Base-by-base conservation (phyloP, 1,140 invertebrate species). In the Rhagoletis zephyria region DNA sequence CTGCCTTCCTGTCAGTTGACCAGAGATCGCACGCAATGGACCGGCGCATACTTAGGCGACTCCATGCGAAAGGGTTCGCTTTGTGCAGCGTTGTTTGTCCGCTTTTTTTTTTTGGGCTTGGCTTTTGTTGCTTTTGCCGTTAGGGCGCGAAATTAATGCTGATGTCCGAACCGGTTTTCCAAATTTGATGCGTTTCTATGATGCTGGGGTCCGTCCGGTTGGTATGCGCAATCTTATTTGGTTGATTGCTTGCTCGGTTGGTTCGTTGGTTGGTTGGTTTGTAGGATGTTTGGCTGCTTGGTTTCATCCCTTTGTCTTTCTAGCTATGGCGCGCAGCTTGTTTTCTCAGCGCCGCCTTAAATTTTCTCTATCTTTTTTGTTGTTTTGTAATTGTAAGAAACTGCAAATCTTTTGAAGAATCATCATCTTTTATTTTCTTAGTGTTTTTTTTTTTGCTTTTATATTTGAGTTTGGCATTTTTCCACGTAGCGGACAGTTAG, bases 151-250 rank as follows among this genome's bases (percentile, higher is more conserved):
- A 90, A 90, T 90, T 89, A 91, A 91, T 91, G 89, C 89, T 81
- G 88, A 88, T 91, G 91, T 91, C 90, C 89, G 90, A 91, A 91
- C 90, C 91, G 90, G 90, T 91, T 91, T 90, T 30, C 77, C 77
- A 89, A 89, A 87, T 90, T 88, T 90, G 88, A 89, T 90, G 90
- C 89, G 89, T 88, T 90, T 88, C 89, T 89, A 30, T 30, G 89
- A 87, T 67, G 67, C 85, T 87, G 89, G 90, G 90, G 90, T 90
- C 89, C 89, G 90, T 91, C 89, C 90, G 90, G 90, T 63, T 61
- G 63, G 51, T 85, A 60, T 59, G 19, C 30, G 30, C 30, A 30
- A 30, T 30, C 30, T 30, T 30, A 30, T 30, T 60, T 42, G 65
- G 65, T 67, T 67, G 65, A 67, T 67, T 67, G 65, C 40, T 40